These are phyloP conservation scores for Drosophila quadrilineata DNA, from an alignment of 1,140 invertebrate genomes.

Conservation along the genomic window DNA sequence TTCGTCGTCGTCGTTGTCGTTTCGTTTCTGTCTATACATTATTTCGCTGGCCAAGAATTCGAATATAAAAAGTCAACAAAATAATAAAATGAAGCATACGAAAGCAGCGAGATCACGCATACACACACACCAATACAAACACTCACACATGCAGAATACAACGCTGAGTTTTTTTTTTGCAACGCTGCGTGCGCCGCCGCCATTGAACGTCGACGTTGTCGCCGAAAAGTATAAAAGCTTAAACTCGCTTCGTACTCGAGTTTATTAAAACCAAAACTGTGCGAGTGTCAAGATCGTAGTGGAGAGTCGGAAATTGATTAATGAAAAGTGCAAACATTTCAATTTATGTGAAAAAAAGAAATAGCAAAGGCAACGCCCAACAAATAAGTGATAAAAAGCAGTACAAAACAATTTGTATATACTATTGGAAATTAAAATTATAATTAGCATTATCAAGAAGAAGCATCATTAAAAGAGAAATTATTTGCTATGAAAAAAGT, in stretches of 20 bases:
- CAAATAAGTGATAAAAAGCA: constrained; percentile 51
- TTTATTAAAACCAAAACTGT: constrained; percentile 81
- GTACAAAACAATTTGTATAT: not conserved
- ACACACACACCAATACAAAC: constrained; percentile 15
- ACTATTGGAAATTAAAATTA: constrained; percentile 23
- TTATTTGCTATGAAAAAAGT: constrained; percentile 1
- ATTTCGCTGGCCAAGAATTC: constrained; percentile 52
- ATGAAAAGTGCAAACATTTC: not conserved
- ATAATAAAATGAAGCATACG: constrained; percentile 73
- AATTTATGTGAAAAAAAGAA: constrained; percentile 42
- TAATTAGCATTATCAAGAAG: constrained; percentile 16
- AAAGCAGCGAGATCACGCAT: constrained; percentile 59
- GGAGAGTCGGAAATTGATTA: constrained; percentile 4
- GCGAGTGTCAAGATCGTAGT: constrained; percentile 74
- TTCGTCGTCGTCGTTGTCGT: constrained; percentile 59
- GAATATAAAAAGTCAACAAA: constrained; percentile 72
- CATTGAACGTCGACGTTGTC: constrained; percentile 46
- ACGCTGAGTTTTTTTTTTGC: constrained; percentile 35
- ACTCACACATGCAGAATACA: constrained; percentile 29
- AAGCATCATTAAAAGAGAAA: constrained; percentile 31
- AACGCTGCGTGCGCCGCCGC: constrained; percentile 45
- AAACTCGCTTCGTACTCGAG: constrained; percentile 79
- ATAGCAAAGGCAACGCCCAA: constrained; percentile 20
- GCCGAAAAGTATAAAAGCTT: constrained; percentile 76
- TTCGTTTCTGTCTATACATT: constrained; percentile 59